phyloP scores from a whole-genome alignment of 2,113 vertebrate species.

The Chionis minor region DNA sequence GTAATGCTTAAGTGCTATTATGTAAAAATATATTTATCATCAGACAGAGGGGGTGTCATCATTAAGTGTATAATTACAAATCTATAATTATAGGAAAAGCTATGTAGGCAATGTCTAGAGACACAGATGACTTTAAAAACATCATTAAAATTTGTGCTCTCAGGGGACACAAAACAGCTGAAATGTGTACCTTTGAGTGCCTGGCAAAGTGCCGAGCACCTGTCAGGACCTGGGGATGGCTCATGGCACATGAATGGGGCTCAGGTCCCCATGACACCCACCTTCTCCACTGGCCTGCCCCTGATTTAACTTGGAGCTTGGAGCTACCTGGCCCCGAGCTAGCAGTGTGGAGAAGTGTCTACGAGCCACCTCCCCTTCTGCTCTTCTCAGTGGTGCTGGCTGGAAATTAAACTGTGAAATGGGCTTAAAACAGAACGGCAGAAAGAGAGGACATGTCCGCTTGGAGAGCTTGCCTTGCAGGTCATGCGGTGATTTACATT shows the following conservation, averaged over 20 bases:
- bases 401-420: neutral
- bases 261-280: accelerated
- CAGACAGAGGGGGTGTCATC: neutral
- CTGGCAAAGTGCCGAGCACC: neutral
- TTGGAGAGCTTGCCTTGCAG: neutral
- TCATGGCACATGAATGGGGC: accelerated
- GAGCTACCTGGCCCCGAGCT: neutral
- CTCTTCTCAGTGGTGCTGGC: neutral
- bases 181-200: neutral
- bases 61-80: conserved; percentile 34
- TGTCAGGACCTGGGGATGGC: accelerated
- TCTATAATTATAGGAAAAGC: neutral
- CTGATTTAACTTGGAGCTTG: neutral
- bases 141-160: neutral
- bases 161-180: neutral
- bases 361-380: neutral
- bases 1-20: neutral
- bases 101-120: neutral
- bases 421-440: neutral
- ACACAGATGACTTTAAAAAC: neutral
- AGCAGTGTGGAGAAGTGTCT: neutral
- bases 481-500: accelerated
- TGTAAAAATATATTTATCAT: conserved; percentile 38
- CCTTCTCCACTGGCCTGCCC: neutral
- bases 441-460: neutral